Evolutionary conservation across 2,113 vertebrate species (phyloP), one percentile per base, ranked within the genome.

Genomic region (Pedetes capensis): DNA sequence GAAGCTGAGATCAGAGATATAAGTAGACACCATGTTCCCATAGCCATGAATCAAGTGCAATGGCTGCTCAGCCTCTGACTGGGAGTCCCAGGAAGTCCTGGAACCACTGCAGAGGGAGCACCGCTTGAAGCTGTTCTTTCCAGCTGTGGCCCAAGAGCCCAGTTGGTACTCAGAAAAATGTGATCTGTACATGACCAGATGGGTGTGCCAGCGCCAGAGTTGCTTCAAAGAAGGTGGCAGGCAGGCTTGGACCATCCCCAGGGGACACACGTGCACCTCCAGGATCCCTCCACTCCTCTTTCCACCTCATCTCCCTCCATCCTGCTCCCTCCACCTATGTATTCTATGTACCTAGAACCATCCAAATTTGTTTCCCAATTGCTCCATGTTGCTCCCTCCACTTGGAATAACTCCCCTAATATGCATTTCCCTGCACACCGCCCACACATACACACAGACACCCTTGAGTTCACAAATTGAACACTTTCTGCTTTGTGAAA

Each of bases 11-110:
- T 23, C 20, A 59, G 14, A 7, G 0, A 37, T 49, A 6, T 0
- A 18, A 93, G 88, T 14, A 81, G 94, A 97, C 80, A 96, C 64
- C n/a, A n/a, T n/a, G n/a, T n/a, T n/a, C n/a, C 66, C 69, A 86
- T 89, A 66, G 49, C 59, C 95, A 88, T 49, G 95, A 97, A 96
- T 97, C 96, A 89, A 97, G 81, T n/a, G 63, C 51, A 95, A 96
- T 63, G 84, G 96, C 97, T 98, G 96, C 87, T 97, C 92, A 95
- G 96, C 95, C 85, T 96, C 89, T 83, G 95, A 90, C 27, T 95
- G 92, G 49, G 96, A 98, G 94, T 95, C 93, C 93, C 95, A 97
- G 97, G 90, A 97, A 96, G 90, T 59, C 53, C 72, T 68, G 93
- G 96, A 86, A 74, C 87, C 78, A 94, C 32, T 96, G 85, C 22